Evolutionary conservation across 2,888 invertebrate species (phyloP).

Genomic region (Trilocha varians): DNA sequence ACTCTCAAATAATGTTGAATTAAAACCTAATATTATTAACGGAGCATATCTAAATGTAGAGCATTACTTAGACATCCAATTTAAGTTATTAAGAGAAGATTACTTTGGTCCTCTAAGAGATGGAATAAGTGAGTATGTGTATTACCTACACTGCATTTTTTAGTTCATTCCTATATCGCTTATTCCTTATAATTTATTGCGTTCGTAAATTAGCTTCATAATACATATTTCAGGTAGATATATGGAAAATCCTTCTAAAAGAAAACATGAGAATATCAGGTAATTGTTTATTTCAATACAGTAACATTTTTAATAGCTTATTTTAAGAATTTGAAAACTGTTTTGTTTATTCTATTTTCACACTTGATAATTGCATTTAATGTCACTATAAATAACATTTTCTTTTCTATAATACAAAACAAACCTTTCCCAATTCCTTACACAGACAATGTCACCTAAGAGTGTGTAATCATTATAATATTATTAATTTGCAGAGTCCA

Average conservation of each 20-base stretch:
- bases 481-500: constrained; percentile 44
- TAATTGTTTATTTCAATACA: constrained; percentile 11
- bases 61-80: constrained; percentile 87
- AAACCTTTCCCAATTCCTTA: too few relatives aligned
- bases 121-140: constrained; percentile 70
- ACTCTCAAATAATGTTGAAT: constrained; percentile 50
- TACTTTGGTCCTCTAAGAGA: constrained; percentile 81
- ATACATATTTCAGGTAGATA: constrained; percentile 51
- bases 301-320: too few relatives aligned
- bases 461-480: background rate
- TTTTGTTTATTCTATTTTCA: background rate
- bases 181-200: background rate
- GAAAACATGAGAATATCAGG: constrained; percentile 61
- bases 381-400: too few relatives aligned
- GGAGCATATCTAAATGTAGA: constrained; percentile 77
- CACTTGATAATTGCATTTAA: background rate
- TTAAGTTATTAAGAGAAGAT: constrained; percentile 84
- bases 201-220: background rate
- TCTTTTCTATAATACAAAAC: too few relatives aligned
- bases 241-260: constrained; percentile 54
- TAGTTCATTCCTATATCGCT: background rate
- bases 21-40: constrained; percentile 69
- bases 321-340: background rate
- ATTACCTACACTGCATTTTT: background rate
- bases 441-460: too few relatives aligned